Base-by-base conservation (phyloP, 2,113 vertebrate species). In the Sapajus apella region DNA sequence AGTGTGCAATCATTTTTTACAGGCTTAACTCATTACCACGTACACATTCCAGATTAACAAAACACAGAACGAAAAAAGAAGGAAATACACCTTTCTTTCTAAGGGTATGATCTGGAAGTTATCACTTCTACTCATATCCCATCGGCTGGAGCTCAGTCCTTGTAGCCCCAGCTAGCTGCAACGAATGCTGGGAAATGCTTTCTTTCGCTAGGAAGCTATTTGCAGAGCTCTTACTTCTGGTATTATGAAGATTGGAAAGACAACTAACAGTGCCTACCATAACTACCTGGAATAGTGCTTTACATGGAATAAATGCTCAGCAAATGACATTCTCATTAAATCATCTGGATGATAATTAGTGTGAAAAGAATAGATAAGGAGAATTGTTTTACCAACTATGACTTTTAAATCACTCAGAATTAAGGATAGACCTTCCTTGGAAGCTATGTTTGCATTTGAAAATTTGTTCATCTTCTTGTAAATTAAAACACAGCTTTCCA, bases 381-480 rank as follows among this genome's bases (percentile, higher is more conserved):
- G 23, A 84, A 87, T 81, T 27, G 68, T 72, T 94, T 93, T 72
- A 40, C 40, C 55, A 58, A 61, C 61, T 70, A 55, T 43, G 56
- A 43, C 21, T 83, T 96, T 92, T 82, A 23, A 79, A 47, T 92
- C 68, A 79, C 47, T 88, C n/a, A 73, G 40, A 94, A 87, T 73
- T 96, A 93, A 68, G 20, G 70, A 79, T 76, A 58, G 21, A 47
- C 30, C 20, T 94, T 89, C 25, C 35, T 92, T 27, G 40, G 66
- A 85, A 93, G 40, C 68, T 76, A 25, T 16, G 11, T 94, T 91
- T 93, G 35, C 76, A 83, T 84, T 96, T 93, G 50, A 97, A 96
- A 95, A 87, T 30, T 86, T 85, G 45, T 32, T 72, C 84, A 85
- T 87, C 32, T 25, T 95, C 47, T 92, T 93, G 5, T 90, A 94